A percentile compares a stretch with the other conserved stretches of the same genome.
Conservation (phyloP, 2,113 vertebrate genomes). For the Nyctereutes procyonoides region DNA sequence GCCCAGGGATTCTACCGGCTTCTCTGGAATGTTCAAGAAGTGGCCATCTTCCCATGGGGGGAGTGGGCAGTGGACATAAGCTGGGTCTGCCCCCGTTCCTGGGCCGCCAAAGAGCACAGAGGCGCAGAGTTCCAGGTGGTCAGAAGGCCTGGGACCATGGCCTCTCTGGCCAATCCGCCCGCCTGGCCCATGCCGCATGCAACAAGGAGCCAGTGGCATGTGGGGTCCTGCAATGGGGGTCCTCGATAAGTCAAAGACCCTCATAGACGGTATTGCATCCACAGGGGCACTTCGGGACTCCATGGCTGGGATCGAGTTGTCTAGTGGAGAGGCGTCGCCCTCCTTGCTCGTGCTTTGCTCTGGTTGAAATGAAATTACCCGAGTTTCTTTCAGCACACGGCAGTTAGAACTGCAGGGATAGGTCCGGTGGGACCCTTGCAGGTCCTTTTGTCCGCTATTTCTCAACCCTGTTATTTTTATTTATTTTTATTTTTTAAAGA, state of each 20-base stretch:
- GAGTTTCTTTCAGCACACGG: not conserved
- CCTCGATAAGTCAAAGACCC: not conserved
- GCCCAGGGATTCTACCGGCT: not conserved
- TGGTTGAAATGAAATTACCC: not conserved
- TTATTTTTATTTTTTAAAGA: too few relatives aligned
- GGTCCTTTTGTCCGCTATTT: not conserved
- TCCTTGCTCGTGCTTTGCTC: not conserved
- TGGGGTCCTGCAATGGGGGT: not conserved
- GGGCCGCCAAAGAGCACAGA: not conserved
- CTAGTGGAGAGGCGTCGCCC: not conserved
- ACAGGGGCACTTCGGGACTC: rapidly evolving
- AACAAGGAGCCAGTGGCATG: not conserved
- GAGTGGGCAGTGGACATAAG: not conserved
- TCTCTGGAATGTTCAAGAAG: not conserved
- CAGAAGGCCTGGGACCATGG: too few relatives aligned
- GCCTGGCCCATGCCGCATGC: not conserved
- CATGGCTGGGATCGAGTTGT: not conserved
- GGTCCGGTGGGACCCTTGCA: not conserved
- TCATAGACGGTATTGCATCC: not conserved
- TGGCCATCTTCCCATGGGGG: not conserved
- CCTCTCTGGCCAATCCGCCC: not conserved
- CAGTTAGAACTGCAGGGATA: not conserved
- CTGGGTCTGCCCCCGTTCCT: not conserved
- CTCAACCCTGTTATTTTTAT: not conserved
- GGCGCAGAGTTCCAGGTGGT: rapidly evolving